Evolutionary conservation across 2,797 vertebrate species (phyloP), one percentile per base, ranked within the genome.

Genomic region (Chelon auratus): DNA sequence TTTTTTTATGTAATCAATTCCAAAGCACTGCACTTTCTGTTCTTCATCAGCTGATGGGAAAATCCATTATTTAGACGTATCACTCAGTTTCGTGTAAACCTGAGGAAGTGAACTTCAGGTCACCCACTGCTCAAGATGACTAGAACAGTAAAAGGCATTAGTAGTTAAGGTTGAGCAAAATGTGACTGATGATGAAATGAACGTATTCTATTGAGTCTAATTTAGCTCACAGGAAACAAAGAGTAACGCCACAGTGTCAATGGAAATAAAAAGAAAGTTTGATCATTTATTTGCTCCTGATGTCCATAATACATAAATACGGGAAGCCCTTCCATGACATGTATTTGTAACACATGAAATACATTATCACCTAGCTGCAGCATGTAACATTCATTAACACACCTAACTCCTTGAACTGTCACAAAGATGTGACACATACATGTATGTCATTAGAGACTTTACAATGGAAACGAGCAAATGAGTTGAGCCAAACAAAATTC

Each of bases 261-360:
- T 59, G 2, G 57, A n/a, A 51, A 50, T 55, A 61, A 76, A 66
- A 63, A 43, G 2, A 43, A 6, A 53, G 15, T 63, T 17, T 10
- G 18, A 40, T 39, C 0, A 9, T 89, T 80, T 78, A 79, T 79
- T 86, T 59, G 5, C 20, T 47, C 20, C 51, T 58, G 18, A 60
- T 33, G 24, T 67, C 33, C 17, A 57, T 59, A 47, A 30, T 22
- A 66, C 61, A 51, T 33, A 60, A 24, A 71, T 3, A 22, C 1
- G 43, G 30, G 5, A 43, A 20, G 30, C 6, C 30, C 5, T n/a
- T 8, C 3, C 30, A 22, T 54, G 12, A 51, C 13, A 40, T 63
- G 15, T 13, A 78, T 58, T 57, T 47, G 58, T 63, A 40, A 63
- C 48, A 81, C 61, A 78, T 58, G 43, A 62, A 53, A 48, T 24